Evolutionary conservation across 1,140 invertebrate genomes (phyloP), one percentile per base, ranked within the genome.

Genomic region (Drosophila pruinosa): DNA sequence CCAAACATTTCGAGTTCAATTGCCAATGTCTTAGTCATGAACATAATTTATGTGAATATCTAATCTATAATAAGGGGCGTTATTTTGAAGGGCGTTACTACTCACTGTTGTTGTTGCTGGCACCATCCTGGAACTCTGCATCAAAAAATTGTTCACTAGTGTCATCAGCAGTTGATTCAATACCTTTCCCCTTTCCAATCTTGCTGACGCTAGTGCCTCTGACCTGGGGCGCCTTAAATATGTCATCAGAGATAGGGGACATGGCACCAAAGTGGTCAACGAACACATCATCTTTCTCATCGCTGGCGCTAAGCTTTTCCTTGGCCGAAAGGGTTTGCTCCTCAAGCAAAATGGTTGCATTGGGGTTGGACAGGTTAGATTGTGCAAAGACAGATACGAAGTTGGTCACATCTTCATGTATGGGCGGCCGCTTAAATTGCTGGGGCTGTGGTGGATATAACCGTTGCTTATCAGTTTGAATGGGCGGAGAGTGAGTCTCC

Each of bases 211-310:
- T 47, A 10, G 52, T 82, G 38, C 64, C 78, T 10, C 70, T 74
- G 24, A 59, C 76, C 21, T 76, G 68, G 1, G 80, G 81, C 2
- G 76, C 54, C 45, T 86, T 85, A 10, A 86, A 85, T 34, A 85
- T 76, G 4, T 86, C 82, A 61, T 85, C 81, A 0, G 74, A 48
- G 1, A 85, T 71, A 0, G 81, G 81, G 1, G 81, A 85, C 15
- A 85, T 68, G 36, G 77, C 81, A 8, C 81, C 81, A 58, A 85
- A 85, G 64, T 85, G 82, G 21, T 85, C 82, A 4, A 85, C 57
- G 41, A 74, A 80, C 0, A 81, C 82, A 78, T 85, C 80, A 45
- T 90, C 89, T 61, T 90, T 90, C n/a, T 90, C 89, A 59, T 90
- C 80, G 15, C 79, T 67, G 6, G 72, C 70, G 36, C 89, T 82